Conservation (phyloP, 2,888 invertebrate species). For the Onchidella celtica region DNA sequence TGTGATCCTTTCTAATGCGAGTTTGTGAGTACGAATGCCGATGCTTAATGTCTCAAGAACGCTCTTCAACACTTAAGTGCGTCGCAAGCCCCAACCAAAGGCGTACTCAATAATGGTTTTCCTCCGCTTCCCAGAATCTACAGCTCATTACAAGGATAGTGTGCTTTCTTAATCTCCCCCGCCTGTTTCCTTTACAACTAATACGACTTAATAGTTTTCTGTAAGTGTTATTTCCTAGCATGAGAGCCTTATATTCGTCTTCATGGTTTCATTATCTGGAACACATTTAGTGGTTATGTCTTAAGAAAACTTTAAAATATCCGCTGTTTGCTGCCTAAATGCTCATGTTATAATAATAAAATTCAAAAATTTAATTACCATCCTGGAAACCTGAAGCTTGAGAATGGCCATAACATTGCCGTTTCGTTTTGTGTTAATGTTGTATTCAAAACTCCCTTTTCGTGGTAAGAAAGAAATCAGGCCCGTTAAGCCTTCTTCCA, state of each 20-base stretch:
- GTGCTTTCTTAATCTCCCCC: constrained; percentile 34
- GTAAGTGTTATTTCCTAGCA: constrained; percentile 1
- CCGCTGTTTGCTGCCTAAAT: neutral
- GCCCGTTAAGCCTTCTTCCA: too few relatives aligned
- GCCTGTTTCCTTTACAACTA: constrained; percentile 19
- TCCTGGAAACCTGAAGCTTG: neutral
- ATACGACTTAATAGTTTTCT: constrained; percentile 32
- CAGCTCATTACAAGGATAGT: neutral
- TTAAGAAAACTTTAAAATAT: neutral
- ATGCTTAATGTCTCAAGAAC: constrained; percentile 18
- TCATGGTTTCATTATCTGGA: constrained; percentile 11
- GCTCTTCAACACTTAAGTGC: constrained; percentile 5
- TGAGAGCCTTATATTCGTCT: neutral
- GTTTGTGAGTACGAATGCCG: neutral
- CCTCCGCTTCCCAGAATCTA: neutral
- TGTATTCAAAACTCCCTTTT: too few relatives aligned
- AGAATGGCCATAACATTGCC: too few relatives aligned
- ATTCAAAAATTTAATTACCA: constrained; percentile 11
- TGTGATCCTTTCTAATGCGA: neutral
- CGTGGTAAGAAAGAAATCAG: too few relatives aligned
- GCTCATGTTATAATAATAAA: constrained; percentile 6
- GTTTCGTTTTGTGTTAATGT: too few relatives aligned
- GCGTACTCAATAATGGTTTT: neutral
- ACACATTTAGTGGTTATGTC: neutral
- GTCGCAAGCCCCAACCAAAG: neutral